Percentiles rank a stretch among this genome's conserved stretches.
These are phyloP conservation scores for Apodemus speciosus DNA, from an alignment of 2,113 vertebrate genomes.

Conservation along the genomic window DNA sequence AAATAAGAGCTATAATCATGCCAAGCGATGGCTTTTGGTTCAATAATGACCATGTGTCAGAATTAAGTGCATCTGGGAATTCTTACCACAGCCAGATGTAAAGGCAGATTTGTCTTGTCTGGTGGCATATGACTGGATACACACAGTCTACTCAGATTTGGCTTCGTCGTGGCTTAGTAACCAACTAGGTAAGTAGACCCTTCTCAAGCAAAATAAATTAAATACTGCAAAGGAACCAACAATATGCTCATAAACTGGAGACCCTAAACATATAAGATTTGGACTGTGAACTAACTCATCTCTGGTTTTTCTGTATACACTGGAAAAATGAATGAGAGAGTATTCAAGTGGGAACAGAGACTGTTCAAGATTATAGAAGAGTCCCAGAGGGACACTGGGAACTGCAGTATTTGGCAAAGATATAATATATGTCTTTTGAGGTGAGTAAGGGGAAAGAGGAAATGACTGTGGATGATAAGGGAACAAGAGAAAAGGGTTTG, in stretches of 20 bases:
- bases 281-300: slow-evolving; percentile 15
- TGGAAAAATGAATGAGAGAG: background rate
- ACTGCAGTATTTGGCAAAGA: background rate
- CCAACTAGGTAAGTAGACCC: slow-evolving; percentile 59
- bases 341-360: background rate
- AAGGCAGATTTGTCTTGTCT: slow-evolving; percentile 80
- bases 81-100: slow-evolving; percentile 78
- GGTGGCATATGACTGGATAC: slow-evolving; percentile 64
- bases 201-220: slow-evolving; percentile 46
- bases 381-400: background rate
- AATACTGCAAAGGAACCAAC: background rate
- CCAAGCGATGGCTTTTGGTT: slow-evolving; percentile 77
- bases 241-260: background rate
- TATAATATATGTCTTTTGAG: background rate
- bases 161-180: slow-evolving; percentile 63
- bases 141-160: slow-evolving; percentile 64
- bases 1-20: slow-evolving; percentile 75
- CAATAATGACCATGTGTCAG: slow-evolving; percentile 81
- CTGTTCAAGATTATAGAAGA: background rate
- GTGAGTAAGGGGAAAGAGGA: background rate
- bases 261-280: background rate
- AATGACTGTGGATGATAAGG: background rate
- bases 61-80: slow-evolving; percentile 80
- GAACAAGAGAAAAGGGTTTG: background rate
- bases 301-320: background rate